Evolutionary conservation across 1,140 invertebrate species (phyloP), one percentile per base, ranked within the genome.

Genomic region (Drosophila setifemur): DNA sequence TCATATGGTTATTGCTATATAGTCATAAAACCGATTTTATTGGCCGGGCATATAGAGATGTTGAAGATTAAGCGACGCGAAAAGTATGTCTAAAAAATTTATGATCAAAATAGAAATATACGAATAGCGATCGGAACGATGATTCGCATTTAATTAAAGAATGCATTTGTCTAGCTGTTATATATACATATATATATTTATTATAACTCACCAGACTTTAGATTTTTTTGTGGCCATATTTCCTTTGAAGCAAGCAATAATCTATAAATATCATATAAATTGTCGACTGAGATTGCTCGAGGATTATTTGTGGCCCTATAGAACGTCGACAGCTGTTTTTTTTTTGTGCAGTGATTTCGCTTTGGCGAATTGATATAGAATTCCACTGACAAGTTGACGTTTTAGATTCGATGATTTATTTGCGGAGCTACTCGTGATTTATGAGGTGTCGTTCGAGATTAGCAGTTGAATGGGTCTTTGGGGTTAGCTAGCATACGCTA

Each of bases 361-460:
- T 37, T 39, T 35, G n/a, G 39, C 35, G 37, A 75, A 55, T 76
- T 82, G 72, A 72, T 81, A 68, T 76, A 55, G 49, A 45, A 52
- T 11, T 71, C 45, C 28, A 48, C 54, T 68, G 69, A 72, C 68
- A 82, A 60, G 33, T 77, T 83, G 77, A 77, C 78, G 54, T 73
- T 77, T 73, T 40, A 82, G 73, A 77, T 73, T 68, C 37, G 42
- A 40, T 85, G 69, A 82, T 78, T 82, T 82, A 82, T 83, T 73
- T 42, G 69, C 33, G 26, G 45, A 44, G 19, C 63, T 5, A 11
- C 26, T 39, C 6, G 26, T 71, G 78, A 82, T 82, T 82, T 78
- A 85, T 85, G 57, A 78, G 75, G 79, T 82, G 78, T 77, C 69
- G 52, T 37, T 39, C n/a, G 55, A 85, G 79, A 82, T 82, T 78